phyloP scores from a whole-genome alignment of 2,113 vertebrate species.

The Colistium nudipinnis region DNA sequence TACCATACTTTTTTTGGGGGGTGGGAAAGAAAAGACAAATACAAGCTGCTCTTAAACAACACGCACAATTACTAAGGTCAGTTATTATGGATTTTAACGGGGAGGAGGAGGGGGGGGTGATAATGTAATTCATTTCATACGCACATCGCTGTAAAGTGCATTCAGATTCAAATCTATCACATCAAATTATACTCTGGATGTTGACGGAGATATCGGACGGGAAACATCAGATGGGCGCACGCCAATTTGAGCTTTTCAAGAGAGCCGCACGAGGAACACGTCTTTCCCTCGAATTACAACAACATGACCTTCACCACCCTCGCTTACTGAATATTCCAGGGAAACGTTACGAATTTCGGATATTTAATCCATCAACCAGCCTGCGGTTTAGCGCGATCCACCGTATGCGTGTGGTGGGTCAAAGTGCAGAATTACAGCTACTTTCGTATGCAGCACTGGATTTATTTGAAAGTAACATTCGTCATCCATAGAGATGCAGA shows the following conservation, averaged over 20 bases:
- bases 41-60: too few species aligned
- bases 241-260: conserved; percentile 17
- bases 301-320: conserved; percentile 24
- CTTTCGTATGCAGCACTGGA: not conserved
- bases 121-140: conserved; percentile 3
- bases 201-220: conserved; percentile 5
- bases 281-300: conserved; percentile 34
- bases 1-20: too few species aligned
- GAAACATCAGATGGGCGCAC: conserved; percentile 18
- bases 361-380: conserved; percentile 6
- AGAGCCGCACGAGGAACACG: conserved; percentile 1
- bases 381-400: not conserved
- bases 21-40: too few species aligned
- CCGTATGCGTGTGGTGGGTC: not conserved
- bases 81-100: not conserved
- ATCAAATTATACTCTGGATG: not conserved
- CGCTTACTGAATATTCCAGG: conserved; percentile 8
- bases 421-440: not conserved
- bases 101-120: not conserved
- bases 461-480: not conserved
- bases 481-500: not conserved
- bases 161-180: conserved; percentile 5
- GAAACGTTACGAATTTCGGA: conserved; percentile 13
- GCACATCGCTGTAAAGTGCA: not conserved
- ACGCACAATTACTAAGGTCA: conserved; percentile 16